Percentiles rank a stretch among this genome's conserved stretches.
Conservation (phyloP, 1,140 invertebrate species). For the Heliconius congener region DNA sequence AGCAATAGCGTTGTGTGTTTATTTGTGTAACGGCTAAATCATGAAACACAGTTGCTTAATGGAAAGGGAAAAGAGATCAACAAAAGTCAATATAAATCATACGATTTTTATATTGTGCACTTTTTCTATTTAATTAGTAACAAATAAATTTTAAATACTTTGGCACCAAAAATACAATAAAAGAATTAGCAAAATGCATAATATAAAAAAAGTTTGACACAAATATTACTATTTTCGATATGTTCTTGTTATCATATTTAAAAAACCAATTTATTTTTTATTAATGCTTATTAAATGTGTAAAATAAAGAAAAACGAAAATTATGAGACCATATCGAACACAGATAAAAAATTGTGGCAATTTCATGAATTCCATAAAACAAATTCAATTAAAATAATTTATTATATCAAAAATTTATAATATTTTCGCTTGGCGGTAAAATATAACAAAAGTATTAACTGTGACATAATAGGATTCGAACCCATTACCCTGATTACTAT, state of each 20-base stretch:
- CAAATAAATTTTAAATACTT: no score
- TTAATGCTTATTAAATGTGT: not conserved
- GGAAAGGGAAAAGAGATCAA: conserved; percentile 26
- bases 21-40: conserved; percentile 33
- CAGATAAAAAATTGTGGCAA: not conserved
- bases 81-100: not conserved
- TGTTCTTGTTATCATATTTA: not conserved
- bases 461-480: conserved; percentile 10
- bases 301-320: not conserved
- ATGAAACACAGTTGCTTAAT: conserved; percentile 33
- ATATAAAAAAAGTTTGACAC: not conserved
- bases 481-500: not conserved
- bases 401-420: not conserved
- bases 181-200: not conserved
- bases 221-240: not conserved
- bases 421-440: conserved; percentile 9
- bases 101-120: conserved; percentile 6
- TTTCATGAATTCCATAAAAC: not conserved
- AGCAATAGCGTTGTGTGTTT: not conserved
- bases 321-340: conserved; percentile 15
- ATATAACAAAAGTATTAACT: not conserved
- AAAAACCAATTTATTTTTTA: not conserved
- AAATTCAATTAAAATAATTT: conserved; percentile 1
- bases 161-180: not conserved
- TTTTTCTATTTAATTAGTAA: not conserved